Evolutionary conservation across 2,797 vertebrate species (phyloP).

Genomic region (Chloroceryle amazona): DNA sequence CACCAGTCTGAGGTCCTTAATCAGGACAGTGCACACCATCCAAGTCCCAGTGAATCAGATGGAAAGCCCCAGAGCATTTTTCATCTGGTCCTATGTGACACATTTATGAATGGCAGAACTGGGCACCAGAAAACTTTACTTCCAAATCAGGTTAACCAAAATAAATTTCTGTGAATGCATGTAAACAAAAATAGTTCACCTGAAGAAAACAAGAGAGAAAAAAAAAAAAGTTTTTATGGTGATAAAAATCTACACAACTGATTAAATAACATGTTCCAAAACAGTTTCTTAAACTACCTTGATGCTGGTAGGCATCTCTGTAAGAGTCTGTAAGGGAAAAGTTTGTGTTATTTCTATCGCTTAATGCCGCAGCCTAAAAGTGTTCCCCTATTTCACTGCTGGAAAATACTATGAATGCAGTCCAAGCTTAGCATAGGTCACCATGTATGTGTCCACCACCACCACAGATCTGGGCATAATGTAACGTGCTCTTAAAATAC

Average conservation of each 20-base stretch:
- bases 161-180: background rate
- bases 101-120: background rate
- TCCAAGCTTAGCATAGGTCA: background rate
- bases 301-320: background rate
- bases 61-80: background rate
- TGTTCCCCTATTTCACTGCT: background rate
- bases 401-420: background rate
- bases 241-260: background rate
- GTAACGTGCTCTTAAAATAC: background rate
- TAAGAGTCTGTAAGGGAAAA: background rate
- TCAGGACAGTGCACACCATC: background rate
- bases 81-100: background rate
- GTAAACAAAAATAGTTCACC: background rate
- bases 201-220: background rate
- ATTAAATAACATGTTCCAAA: background rate
- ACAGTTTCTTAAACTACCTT: background rate
- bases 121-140: background rate
- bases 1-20: background rate
- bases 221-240: background rate
- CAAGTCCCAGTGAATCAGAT: background rate
- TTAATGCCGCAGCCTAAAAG: background rate
- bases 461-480: background rate
- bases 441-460: background rate
- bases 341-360: rapidly evolving
- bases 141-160: background rate